Base-by-base conservation (phyloP, 2,797 vertebrate species). In the Philypnodon macrostomus region DNA sequence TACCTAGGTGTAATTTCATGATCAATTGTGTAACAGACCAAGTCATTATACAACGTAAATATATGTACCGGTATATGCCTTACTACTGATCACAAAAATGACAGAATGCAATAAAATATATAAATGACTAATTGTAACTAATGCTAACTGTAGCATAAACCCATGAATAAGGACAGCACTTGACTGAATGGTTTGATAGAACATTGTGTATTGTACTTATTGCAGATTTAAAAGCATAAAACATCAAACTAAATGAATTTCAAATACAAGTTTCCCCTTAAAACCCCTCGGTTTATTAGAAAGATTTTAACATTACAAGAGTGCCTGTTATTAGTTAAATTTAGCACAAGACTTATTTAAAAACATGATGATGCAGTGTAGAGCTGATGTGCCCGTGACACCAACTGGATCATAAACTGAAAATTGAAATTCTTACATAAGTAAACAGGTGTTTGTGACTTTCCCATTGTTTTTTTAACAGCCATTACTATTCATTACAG, bases 281-380 rank as follows among this genome's bases (percentile, higher is more conserved):
- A 85, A 86, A 85, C 80, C 77, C 81, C 73, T 73, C 58, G 72
- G 79, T 88, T 88, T 86, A 86, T 87, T 87, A 88, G 78, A 88
- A 88, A 88, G 80, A 73, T 78, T 86, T 76, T 76, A 53, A 83
- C 71, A 73, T 83, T 77, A 86, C 72, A 86, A 86, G 79, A 87
- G 83, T 79, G 78, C 53, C 65, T 80, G 64, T 77, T 78, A 75
- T 77, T 81, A 0, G 36, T 79, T 77, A 76, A 69, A 64, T 77
- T 81, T 72, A 84, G 81, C 80, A 85, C 77, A 49, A 71, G 47
- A 77, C 74, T 68, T 60, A 16, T 76, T 82, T 74, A 80, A 83
- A 87, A 88, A 85, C 73, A 72, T 81, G 78, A 77, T 53, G 65
- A 67, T 70, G 73, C 70, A 66, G 55, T 73, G 73, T 45, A 47